These are phyloP conservation scores for Orchesellides sinensis DNA, from an alignment of 2,888 invertebrate species.

Conservation along the genomic window DNA sequence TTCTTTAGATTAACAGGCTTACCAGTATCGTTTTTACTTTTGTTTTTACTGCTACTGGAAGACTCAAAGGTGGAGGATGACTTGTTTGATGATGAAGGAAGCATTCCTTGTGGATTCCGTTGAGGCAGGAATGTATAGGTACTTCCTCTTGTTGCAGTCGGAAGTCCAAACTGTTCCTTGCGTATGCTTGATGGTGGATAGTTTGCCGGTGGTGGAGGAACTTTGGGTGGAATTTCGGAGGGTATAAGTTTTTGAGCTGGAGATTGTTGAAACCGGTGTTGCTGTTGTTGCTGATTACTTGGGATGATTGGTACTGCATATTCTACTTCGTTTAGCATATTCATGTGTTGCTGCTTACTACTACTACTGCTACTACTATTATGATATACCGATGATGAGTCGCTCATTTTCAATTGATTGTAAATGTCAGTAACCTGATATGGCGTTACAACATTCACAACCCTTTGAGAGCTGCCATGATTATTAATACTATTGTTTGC, in stretches of 20 bases:
- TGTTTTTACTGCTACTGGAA: slow-evolving; percentile 30
- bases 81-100: not conserved
- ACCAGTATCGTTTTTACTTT: slow-evolving; percentile 1
- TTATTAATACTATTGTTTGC: slow-evolving; percentile 55
- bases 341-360: slow-evolving; percentile 41
- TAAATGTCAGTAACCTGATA: slow-evolving; percentile 71
- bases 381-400: not conserved
- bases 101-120: slow-evolving; percentile 26
- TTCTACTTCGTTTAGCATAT: slow-evolving; percentile 62
- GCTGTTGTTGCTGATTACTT: slow-evolving; percentile 25
- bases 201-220: slow-evolving; percentile 63
- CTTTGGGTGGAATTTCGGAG: slow-evolving; percentile 53
- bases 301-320: slow-evolving; percentile 67
- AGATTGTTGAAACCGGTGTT: not conserved
- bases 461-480: slow-evolving; percentile 55
- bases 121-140: slow-evolving; percentile 57
- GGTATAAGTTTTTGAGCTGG: slow-evolving; percentile 7
- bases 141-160: slow-evolving; percentile 54
- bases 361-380: slow-evolving; percentile 16
- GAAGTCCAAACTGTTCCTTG: slow-evolving; percentile 63
- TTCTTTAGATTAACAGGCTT: not conserved
- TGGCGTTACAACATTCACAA: slow-evolving; percentile 72
- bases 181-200: slow-evolving; percentile 62
- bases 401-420: slow-evolving; percentile 59
- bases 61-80: not conserved